Evolutionary conservation across 1,140 invertebrate genomes (phyloP), one percentile per base, ranked within the genome.

Genomic region (Macrocentrus cingulum): DNA sequence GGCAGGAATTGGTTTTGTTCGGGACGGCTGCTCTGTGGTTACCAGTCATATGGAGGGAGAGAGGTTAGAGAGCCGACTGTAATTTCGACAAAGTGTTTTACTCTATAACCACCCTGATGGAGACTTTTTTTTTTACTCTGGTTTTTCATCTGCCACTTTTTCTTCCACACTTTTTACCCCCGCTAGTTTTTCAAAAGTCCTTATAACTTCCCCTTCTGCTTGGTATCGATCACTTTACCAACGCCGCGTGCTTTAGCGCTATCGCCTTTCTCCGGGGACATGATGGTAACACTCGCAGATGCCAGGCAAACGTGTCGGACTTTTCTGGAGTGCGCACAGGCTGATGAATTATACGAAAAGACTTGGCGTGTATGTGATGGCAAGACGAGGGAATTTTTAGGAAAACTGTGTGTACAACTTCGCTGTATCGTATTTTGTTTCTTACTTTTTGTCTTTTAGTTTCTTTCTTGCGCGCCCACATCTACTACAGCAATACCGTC

Each of bases 1-100:
- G 59, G 56, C 56, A 68, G 68, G 61, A 66, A 69, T 68, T 68
- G 69, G 53, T 67, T 67, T 68, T 56, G 65, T 64, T 67, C 66
- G 59, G 55, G 48, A 57, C 49, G 46, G 23, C 34, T 48, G 11
- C 45, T 54, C 46, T 57, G 55, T 50, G 55, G 46, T 50, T 57
- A 57, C 19, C 45, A 50, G 55, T 57, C 46, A 57, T 49, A 56
- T 34, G 7, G 18, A 45, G 36, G 29, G 44, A 7, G 11, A 46
- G 34, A 23, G 50, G 39, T 23, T 52, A 29, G 44, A 39, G 61
- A 64, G 56, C 49, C 51, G 32, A 45, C 62, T 48, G 56, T 64
- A 66, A 67, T 67, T 70, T 67, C 63, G 61, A 62, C 62, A 63
- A 59, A 29, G 34, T 56, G 46, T 56, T 56, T 56, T 41, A 50